phyloP scores from a whole-genome alignment of 1,140 invertebrate species.

The Procambarus virginalis region DNA sequence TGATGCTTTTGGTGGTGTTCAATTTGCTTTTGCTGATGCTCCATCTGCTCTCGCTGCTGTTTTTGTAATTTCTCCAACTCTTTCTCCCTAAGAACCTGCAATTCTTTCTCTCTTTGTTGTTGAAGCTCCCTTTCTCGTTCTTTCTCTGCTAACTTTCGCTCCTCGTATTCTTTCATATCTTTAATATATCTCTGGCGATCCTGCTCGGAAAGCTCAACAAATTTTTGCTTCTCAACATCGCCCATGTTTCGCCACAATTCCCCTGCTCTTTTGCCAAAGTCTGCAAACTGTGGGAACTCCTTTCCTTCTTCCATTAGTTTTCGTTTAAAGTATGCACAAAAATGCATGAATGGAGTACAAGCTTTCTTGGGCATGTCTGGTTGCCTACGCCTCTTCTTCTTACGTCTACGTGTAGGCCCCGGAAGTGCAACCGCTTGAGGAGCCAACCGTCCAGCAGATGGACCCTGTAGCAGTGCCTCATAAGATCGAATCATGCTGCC shows the following conservation, averaged over 20 bases:
- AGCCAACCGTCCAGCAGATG: slow-evolving; percentile 59
- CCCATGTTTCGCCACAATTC: slow-evolving; percentile 70
- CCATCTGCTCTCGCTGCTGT: slow-evolving; percentile 69
- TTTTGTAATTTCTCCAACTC: slow-evolving; percentile 70
- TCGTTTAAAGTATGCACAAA: slow-evolving; percentile 70
- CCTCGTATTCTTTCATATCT: slow-evolving; percentile 71
- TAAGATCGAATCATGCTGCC: slow-evolving; percentile 69
- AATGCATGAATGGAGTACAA: slow-evolving; percentile 70
- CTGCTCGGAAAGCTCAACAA: slow-evolving; percentile 70
- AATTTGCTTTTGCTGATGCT: slow-evolving; percentile 70
- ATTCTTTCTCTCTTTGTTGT: slow-evolving; percentile 69
- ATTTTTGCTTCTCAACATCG: slow-evolving; percentile 67
- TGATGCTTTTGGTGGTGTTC: slow-evolving; percentile 70
- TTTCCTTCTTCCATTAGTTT: slow-evolving; percentile 71
- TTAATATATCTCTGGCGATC: slow-evolving; percentile 70
- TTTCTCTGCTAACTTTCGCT: slow-evolving; percentile 69
- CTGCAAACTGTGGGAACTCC: slow-evolving; percentile 70
- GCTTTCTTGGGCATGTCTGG: slow-evolving; percentile 71
- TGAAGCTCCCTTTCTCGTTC: slow-evolving; percentile 69
- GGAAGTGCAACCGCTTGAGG: slow-evolving; percentile 68
- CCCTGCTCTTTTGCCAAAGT: slow-evolving; percentile 70
- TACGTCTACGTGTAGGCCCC: slow-evolving; percentile 69
- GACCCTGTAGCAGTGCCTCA: slow-evolving; percentile 68
- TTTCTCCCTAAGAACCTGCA: slow-evolving; percentile 69
- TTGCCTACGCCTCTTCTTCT: slow-evolving; percentile 71